Conservation (phyloP, 2,113 vertebrate genomes). For the Redunca redunca region DNA sequence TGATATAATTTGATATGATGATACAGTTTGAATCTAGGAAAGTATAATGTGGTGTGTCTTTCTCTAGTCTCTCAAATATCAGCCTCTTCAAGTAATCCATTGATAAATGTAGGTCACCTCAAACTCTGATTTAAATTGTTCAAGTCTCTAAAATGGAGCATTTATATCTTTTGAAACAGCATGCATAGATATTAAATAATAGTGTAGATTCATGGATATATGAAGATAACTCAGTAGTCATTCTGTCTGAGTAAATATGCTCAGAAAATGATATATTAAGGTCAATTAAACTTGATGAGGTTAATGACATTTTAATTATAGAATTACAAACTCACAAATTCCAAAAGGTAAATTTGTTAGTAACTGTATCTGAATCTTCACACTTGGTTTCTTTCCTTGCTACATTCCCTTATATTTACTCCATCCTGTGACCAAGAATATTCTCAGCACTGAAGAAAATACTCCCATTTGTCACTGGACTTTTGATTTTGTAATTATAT, state of each 20-base stretch:
- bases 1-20: not conserved
- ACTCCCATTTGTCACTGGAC: not conserved
- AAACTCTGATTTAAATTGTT: constrained; percentile 2
- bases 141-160: not conserved
- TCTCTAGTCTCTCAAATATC: not conserved
- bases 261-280: not conserved
- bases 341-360: not conserved
- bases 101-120: not conserved
- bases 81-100: not conserved
- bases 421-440: not conserved
- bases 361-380: not conserved
- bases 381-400: not conserved
- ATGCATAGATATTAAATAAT: not conserved
- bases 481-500: not conserved
- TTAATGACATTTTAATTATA: not conserved
- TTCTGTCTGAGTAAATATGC: not conserved
- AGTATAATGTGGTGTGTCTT: not conserved
- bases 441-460: not conserved
- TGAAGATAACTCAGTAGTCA: not conserved
- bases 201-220: not conserved
- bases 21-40: constrained; percentile 9
- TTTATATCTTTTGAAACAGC: not conserved
- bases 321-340: not conserved
- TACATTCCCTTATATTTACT: not conserved
- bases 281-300: not conserved